phyloP scores from a whole-genome alignment of 1,140 invertebrate species.

The Leptinotarsa lineolata region DNA sequence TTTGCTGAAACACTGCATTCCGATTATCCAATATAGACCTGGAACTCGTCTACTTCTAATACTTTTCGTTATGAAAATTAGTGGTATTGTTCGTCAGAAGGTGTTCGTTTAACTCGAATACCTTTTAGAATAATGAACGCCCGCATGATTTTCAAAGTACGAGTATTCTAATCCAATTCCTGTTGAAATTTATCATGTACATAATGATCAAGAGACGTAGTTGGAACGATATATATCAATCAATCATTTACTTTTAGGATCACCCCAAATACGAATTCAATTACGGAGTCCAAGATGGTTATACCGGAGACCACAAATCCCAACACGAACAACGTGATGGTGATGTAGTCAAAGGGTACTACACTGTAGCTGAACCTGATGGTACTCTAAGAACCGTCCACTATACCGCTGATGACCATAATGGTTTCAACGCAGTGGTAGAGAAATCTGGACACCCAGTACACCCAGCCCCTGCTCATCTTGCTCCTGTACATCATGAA shows the following conservation, averaged over 20 bases:
- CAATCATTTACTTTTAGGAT: not conserved
- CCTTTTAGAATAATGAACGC: not conserved
- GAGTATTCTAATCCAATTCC: too few relatives aligned
- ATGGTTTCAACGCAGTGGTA: constrained; percentile 24
- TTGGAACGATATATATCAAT: too few relatives aligned
- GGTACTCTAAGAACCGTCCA: constrained; percentile 66
- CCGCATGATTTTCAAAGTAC: not conserved
- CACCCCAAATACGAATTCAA: constrained; percentile 68
- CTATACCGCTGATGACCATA: constrained; percentile 60
- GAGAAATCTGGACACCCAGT: constrained; percentile 46
- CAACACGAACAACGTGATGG: constrained; percentile 58
- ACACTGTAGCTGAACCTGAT: constrained; percentile 45
- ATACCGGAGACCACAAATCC: constrained; percentile 59
- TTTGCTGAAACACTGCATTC: too few relatives aligned
- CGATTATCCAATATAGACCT: too few relatives aligned
- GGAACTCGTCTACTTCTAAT: too few relatives aligned
- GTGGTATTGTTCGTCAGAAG: too few relatives aligned
- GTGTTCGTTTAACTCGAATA: not conserved
- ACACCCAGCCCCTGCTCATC: constrained; percentile 39
- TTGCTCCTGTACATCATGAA: not conserved
- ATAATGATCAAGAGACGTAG: too few relatives aligned
- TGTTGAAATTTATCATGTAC: too few relatives aligned
- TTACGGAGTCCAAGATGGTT: constrained; percentile 68
- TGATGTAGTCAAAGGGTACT: constrained; percentile 58
- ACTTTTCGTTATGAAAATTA: too few relatives aligned